Evolutionary conservation across 2,797 vertebrate species (phyloP), one percentile per base, ranked within the genome.

Genomic region (Helostoma temminkii): DNA sequence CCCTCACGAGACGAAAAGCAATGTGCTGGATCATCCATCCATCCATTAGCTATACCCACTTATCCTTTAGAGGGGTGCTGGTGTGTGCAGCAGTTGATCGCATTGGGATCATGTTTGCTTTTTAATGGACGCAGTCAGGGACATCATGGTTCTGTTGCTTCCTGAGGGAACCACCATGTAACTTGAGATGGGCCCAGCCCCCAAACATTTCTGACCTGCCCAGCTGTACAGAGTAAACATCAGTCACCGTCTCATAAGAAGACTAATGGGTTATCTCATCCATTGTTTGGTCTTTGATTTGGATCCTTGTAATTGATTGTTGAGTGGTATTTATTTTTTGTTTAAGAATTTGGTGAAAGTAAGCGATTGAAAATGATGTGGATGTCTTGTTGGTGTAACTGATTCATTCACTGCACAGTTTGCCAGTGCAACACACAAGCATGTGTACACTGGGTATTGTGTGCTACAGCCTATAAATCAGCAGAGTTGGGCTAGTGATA

Each of bases 51-150:
- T 41, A 41, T 18, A 41, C 37, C 37, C 37, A 16, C 37, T 16
- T 39, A 1, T 39, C 16, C 32, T 39, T 36, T 39, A 39, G 37
- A 16, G 37, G 14, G 39, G 9, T 42, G 41, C 8, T 19, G 41
- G 41, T 42, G n/a, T 18, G 18, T 42, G 18, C 18, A 42, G 41
- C 18, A 19, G 41, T 9, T 19, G 41, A n/a, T 9, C 6, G 86
- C 42, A n/a, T 62, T 25, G 70, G 88, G 93, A 91, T 94, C 88
- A 78, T 90, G 90, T 93, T 93, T 89, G 62, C 88, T 70, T 62
- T 84, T 78, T 91, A 91, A 92, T 91, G 89, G 91, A 82, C 62
- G 78, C 22, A 47, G 77, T 86, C 84, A 56, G 52, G 46, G 66
- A 81, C 76, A 52, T 71, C 71, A 34, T 55, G 76, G 73, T 83